Evolutionary conservation across 2,888 invertebrate genomes (phyloP), one percentile per base, ranked within the genome.

Genomic region (Dryobotodes eremita): DNA sequence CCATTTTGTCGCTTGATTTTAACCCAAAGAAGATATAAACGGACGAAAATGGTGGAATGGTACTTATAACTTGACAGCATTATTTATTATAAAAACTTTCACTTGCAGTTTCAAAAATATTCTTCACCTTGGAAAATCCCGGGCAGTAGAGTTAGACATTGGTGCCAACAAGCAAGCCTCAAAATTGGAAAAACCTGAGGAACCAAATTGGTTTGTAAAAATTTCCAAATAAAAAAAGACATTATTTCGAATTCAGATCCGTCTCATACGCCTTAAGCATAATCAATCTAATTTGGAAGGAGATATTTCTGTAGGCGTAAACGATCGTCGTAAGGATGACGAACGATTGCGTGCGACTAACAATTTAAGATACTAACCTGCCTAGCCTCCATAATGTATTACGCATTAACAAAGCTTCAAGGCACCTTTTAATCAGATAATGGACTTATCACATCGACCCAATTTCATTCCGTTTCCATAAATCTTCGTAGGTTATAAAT

Each of bases 401-500:
- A 87, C 87, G 87, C 86, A 85, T 89, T 87, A 90, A 90, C 86
- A 87, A 88, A 88, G 86, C 83, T 88, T 84, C 85, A 88, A 88
- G 89, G 85, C 86, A 88, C 80, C 85, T 85, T 82, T 82, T 91
- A 91, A 91, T 92, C 90, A 89, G 90, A 88, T 91, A 91, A 92
- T 92, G 86, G 89, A 89, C 85, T 91, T 91, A 92, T 91, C 91
- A 90, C 84, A 86, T 82, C 86, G 90, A 84, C 91, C 92, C 85
- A 91, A 90, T 92, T 92, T 84, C 84, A 82, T 85, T 86, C 75
- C 71, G 84, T 78, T 86, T 85, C 85, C 85, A 86, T 89, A 88
- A 90, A 90, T 92, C 85, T 85, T 82, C 57, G 73, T 77, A 64
- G 77, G 86, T 76, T 82, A 82, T 89, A 87, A 89, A 89, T 90